phyloP scores from a whole-genome alignment of 2,113 vertebrate species.

The Peromyscus polionotus region DNA sequence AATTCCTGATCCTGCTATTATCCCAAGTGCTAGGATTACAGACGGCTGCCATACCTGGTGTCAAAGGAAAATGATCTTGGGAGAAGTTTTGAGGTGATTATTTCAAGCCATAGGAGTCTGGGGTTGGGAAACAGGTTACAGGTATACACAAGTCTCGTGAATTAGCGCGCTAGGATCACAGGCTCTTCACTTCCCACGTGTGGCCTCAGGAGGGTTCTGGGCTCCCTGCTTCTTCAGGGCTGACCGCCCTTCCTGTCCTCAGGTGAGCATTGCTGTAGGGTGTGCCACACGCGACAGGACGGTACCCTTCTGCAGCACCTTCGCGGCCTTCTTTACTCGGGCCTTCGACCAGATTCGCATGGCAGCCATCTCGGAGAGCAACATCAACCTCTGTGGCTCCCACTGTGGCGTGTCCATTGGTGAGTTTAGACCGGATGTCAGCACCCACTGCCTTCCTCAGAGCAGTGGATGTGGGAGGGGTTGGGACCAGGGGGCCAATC shows the following conservation, averaged over 20 bases:
- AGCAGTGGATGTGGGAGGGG: background rate
- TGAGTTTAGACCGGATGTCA: conserved; percentile 78
- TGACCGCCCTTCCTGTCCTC: background rate
- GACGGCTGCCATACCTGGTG: background rate
- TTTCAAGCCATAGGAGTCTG: background rate
- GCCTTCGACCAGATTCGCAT: conserved; percentile 97
- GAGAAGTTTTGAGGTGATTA: background rate
- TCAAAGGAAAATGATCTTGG: background rate
- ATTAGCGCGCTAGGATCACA: background rate
- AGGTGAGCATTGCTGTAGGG: conserved; percentile 96
- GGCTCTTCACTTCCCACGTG: background rate
- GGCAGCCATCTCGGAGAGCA: conserved; percentile 97
- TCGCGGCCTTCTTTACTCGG: conserved; percentile 95
- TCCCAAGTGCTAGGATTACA: background rate
- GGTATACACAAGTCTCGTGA: fast-evolving
- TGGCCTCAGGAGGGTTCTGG: background rate
- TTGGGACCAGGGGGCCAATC: background rate
- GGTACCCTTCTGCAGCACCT: conserved; percentile 94
- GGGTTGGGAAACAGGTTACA: background rate
- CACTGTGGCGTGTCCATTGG: conserved; percentile 97
- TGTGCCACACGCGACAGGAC: conserved; percentile 93
- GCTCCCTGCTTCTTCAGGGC: background rate
- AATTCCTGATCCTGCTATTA: background rate
- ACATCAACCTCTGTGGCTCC: conserved; percentile 96
- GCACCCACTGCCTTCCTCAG: fast-evolving